Percentiles rank a stretch among this genome's conserved stretches.
Evolutionary conservation across 2,888 invertebrate genomes (phyloP).

Genomic region (Nesidiocoris tenuis): DNA sequence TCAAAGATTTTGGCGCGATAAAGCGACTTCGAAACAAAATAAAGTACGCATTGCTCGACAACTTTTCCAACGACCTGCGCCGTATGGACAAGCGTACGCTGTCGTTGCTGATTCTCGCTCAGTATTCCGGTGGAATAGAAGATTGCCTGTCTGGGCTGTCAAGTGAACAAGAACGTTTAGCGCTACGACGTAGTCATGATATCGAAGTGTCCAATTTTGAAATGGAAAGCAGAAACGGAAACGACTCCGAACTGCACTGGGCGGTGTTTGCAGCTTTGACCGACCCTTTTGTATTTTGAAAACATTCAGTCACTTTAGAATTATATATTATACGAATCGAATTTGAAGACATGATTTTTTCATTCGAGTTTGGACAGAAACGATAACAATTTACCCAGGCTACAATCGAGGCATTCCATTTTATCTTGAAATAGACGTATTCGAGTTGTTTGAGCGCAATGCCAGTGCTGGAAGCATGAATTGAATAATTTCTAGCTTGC

Average conservation of each 20-base stretch:
- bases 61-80: conserved; percentile 96
- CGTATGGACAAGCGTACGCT: conserved; percentile 94
- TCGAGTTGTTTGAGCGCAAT: too few species aligned
- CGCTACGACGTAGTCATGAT: conserved; percentile 93
- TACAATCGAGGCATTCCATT: too few species aligned
- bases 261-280: conserved; percentile 21
- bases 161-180: conserved; percentile 95
- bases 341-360: too few species aligned
- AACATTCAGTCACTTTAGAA: too few species aligned
- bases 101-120: conserved; percentile 90
- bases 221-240: conserved; percentile 1
- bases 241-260: conserved; percentile 10
- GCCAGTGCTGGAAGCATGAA: too few species aligned
- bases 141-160: conserved; percentile 97
- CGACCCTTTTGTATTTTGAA: conserved; percentile 13
- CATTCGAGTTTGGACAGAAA: too few species aligned
- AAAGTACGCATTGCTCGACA: conserved; percentile 92
- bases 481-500: too few species aligned
- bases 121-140: conserved; percentile 97
- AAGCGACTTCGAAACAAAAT: conserved; percentile 95
- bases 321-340: too few species aligned
- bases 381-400: too few species aligned
- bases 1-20: conserved; percentile 92
- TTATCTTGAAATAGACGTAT: too few species aligned
- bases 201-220: conserved; percentile 22